phyloP scores from a whole-genome alignment of 2,888 invertebrate genomes.

The Callyntrura sp. region DNA sequence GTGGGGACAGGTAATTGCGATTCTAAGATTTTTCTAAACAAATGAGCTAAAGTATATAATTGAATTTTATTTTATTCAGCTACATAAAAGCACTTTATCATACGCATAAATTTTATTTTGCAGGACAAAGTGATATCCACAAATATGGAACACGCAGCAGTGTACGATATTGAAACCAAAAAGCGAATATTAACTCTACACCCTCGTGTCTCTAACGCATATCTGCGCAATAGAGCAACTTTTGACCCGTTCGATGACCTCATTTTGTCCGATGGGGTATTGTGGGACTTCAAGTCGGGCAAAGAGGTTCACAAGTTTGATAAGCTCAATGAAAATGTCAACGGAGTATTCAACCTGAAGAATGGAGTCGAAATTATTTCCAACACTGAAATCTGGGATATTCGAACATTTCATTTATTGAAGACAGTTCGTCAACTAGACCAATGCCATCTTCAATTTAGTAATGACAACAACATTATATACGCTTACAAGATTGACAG shows the following conservation, averaged over 20 bases:
- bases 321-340: conserved; percentile 97
- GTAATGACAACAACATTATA: conserved; percentile 93
- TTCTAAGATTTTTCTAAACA: not conserved
- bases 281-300: conserved; percentile 96
- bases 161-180: conserved; percentile 96
- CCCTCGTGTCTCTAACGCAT: conserved; percentile 94
- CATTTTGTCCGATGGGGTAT: conserved; percentile 97
- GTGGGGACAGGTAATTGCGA: conserved; percentile 89
- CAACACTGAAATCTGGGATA: conserved; percentile 99
- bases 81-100: not conserved
- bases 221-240: conserved; percentile 96
- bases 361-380: conserved; percentile 98
- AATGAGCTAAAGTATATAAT: no score
- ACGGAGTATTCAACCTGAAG: conserved; percentile 96
- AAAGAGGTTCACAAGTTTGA: conserved; percentile 98
- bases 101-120: not conserved
- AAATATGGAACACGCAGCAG: conserved; percentile 80
- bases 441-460: conserved; percentile 95
- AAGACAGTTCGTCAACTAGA: conserved; percentile 97
- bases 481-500: conserved; percentile 94
- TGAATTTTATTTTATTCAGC: not conserved
- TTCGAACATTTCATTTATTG: conserved; percentile 96
- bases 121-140: conserved; percentile 82
- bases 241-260: conserved; percentile 97
- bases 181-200: conserved; percentile 90